Evolutionary conservation across 1,140 invertebrate species (phyloP).

Genomic region (Antheraea pernyi): DNA sequence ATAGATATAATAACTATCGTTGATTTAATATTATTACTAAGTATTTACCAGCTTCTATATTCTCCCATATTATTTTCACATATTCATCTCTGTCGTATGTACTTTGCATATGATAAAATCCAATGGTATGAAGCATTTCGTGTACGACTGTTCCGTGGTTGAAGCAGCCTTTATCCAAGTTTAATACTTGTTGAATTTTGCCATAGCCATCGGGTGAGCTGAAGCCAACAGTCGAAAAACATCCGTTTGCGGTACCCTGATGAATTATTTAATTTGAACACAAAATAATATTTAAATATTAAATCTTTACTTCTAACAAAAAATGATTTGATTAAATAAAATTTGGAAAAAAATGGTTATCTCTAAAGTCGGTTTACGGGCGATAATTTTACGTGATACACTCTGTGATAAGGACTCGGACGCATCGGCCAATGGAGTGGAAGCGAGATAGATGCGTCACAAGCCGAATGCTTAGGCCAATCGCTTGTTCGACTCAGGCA

Average conservation of each 20-base stretch:
- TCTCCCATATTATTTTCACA: conserved; percentile 83
- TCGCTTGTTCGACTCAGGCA: no score
- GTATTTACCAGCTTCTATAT: conserved; percentile 79
- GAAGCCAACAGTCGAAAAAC: conserved; percentile 76
- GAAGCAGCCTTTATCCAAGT: conserved; percentile 76
- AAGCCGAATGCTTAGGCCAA: no score
- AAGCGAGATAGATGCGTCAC: no score
- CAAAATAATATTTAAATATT: neutral
- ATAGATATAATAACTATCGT: no score
- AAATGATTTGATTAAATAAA: no score
- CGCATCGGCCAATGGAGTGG: no score
- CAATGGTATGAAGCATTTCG: conserved; percentile 85
- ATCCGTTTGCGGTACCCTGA: conserved; percentile 71
- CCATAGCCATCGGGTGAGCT: conserved; percentile 43
- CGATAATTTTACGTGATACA: no score
- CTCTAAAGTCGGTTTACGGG: no score
- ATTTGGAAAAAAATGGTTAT: no score
- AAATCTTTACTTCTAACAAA: no score
- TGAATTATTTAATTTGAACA: neutral
- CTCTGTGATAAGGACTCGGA: no score
- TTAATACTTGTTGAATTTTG: conserved; percentile 64
- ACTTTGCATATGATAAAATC: conserved; percentile 87
- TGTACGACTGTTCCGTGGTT: conserved; percentile 81
- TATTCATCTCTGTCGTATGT: conserved; percentile 84
- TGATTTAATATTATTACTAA: no score